Percentiles rank a stretch among this genome's conserved stretches.
Evolutionary conservation across 2,113 vertebrate genomes (phyloP).

Genomic region (Xenopus laevis): DNA sequence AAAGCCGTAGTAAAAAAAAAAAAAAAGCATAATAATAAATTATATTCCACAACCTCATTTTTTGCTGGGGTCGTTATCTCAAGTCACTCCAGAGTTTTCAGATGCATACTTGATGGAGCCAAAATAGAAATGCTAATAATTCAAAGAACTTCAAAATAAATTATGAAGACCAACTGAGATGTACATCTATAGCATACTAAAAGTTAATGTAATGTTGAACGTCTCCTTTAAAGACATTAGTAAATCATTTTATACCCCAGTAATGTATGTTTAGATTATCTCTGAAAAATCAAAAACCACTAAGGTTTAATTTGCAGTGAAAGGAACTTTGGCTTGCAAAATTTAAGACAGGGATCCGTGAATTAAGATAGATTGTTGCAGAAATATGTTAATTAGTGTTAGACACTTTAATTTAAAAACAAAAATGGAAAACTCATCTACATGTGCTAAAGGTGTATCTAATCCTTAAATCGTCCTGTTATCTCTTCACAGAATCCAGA

Average conservation of each 20-base stretch:
- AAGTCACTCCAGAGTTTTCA: too few species aligned
- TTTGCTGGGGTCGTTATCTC: not conserved
- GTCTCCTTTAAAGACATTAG: too few species aligned
- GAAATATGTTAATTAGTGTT: not conserved
- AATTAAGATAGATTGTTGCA: slow-evolving; percentile 35
- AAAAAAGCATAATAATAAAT: too few species aligned
- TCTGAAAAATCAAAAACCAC: slow-evolving; percentile 59
- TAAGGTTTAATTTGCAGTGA: slow-evolving; percentile 67
- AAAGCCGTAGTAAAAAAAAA: too few species aligned
- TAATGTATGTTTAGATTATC: slow-evolving; percentile 13
- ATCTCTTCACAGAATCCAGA: slow-evolving; percentile 95
- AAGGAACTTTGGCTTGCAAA: slow-evolving; percentile 60
- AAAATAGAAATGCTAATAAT: too few species aligned
- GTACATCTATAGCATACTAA: too few species aligned
- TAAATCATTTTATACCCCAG: too few species aligned
- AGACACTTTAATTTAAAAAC: slow-evolving; percentile 9
- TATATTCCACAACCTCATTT: not conserved
- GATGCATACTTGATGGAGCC: too few species aligned
- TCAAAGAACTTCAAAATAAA: too few species aligned
- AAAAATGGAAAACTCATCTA: not conserved
- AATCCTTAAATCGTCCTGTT: slow-evolving; percentile 72
- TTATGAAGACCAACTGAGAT: too few species aligned
- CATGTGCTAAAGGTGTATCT: slow-evolving; percentile 48
- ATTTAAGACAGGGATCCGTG: slow-evolving; percentile 54
- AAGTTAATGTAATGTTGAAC: too few species aligned